phyloP scores from a whole-genome alignment of 2,113 vertebrate species.

The Gasterosteus aculeatus region DNA sequence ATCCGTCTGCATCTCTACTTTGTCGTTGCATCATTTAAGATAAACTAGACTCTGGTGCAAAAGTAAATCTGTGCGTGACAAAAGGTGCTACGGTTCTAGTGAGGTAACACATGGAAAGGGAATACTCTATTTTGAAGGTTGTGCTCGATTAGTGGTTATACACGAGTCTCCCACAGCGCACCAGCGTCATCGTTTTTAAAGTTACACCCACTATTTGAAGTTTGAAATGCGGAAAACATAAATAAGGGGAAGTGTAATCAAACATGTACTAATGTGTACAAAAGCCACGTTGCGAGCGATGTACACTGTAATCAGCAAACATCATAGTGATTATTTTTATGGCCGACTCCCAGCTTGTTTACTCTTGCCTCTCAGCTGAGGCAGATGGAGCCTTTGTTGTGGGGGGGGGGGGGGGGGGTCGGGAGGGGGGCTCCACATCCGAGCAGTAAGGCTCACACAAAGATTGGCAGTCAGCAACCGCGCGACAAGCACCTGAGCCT shows the following conservation, averaged over 20 bases:
- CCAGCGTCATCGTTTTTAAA: neutral
- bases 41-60: constrained; percentile 34
- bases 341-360: constrained; percentile 42
- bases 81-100: constrained; percentile 3
- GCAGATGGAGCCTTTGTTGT: constrained; percentile 53
- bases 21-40: constrained; percentile 35
- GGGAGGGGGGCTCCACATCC: neutral
- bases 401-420: neutral
- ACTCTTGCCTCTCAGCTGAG: constrained; percentile 32
- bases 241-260: constrained; percentile 10
- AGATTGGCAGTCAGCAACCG: constrained; percentile 65
- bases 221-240: neutral
- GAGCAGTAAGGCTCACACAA: constrained; percentile 21
- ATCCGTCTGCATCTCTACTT: constrained; percentile 24
- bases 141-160: neutral
- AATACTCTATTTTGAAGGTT: no score
- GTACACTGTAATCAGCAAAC: constrained; percentile 53
- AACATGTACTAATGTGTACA: constrained; percentile 26
- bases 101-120: neutral
- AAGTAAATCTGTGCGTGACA: constrained; percentile 34
- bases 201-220: neutral
- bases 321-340: constrained; percentile 41
- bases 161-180: neutral
- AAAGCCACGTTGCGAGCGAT: constrained; percentile 14
- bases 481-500: constrained; percentile 50